A percentile compares a stretch with the other conserved stretches of the same genome.
These are phyloP conservation scores for Caenorhabditis brenneri DNA, from an alignment of 1,140 invertebrate genomes.

Conservation along the genomic window DNA sequence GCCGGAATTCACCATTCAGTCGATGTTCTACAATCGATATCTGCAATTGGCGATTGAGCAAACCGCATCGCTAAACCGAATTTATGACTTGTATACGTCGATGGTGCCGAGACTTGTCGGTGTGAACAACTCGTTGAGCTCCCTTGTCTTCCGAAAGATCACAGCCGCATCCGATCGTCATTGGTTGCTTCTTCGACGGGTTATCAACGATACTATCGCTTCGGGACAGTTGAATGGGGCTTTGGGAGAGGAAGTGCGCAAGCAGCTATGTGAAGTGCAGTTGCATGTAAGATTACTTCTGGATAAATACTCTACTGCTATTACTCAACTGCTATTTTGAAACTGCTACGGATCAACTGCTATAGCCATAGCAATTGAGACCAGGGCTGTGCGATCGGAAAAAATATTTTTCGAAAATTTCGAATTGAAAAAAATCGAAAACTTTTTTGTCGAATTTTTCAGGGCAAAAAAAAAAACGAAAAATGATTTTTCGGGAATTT, in stretches of 20 bases:
- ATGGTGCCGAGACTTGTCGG: conserved; percentile 61
- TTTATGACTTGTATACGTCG: conserved; percentile 46
- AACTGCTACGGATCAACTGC: no score
- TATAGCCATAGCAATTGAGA: no score
- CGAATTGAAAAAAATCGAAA: no score
- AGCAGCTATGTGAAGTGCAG: neutral
- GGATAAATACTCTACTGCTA: no score
- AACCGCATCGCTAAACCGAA: conserved; percentile 2
- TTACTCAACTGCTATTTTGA: no score
- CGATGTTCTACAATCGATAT: conserved; percentile 54
- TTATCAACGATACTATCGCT: conserved; percentile 57
- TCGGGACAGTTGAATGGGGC: conserved; percentile 40
- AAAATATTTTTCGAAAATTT: no score
- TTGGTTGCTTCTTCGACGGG: conserved; percentile 52
- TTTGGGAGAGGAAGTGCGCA: neutral
- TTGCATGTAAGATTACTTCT: neutral
- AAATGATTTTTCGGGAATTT: no score
- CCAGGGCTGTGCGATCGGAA: no score
- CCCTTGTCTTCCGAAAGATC: neutral
- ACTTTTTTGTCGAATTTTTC: no score
- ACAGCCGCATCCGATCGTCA: conserved; percentile 16
- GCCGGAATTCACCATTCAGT: conserved; percentile 52
- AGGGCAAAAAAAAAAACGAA: no score
- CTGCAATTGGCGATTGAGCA: conserved; percentile 50
- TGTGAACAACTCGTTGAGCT: conserved; percentile 23